Evolutionary conservation across 2,888 invertebrate species (phyloP), one percentile per base, ranked within the genome.

Genomic region (Heteromyza rotundicornis): DNA sequence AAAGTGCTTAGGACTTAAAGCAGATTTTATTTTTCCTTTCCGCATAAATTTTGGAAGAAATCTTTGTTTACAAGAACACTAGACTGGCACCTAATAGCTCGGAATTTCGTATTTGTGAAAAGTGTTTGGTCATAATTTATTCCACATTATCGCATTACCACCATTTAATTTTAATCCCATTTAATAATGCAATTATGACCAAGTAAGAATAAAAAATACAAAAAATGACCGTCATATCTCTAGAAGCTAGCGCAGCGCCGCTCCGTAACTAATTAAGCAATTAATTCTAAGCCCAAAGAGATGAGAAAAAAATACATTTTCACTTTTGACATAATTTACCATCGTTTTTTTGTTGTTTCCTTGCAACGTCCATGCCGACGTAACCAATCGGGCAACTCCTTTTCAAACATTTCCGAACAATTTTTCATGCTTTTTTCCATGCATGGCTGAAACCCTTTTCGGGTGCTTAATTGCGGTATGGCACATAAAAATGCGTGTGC

Each of bases 251-350:
- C 20, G 47, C 53, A 54, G 44, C 56, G 32, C 57, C 32, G 53
- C 2, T 71, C 72, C 75, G 75, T 77, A 75, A 74, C 78, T 72
- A 76, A 76, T 77, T 76, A 76, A 75, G 74, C 78, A 77, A 75
- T 77, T 76, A 75, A 76, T 77, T 76, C 66, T 68, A 67, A 68
- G 65, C 71, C 68, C 53, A 60, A 64, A 64, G 53, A 32, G 40
- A n/a, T 40, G 27, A 40, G 40, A 14, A 19, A 19, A 47, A 47
- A 47, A 17, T 47, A n/a, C 40, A 40, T 40, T 40, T 40, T n/a
- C 3, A 47, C 47, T 47, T 47, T 20, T 20, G 14, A 20, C 20
- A 20, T 47, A 47, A 47, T 47, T 47, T 47, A 47, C 17, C 17
- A 20, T 20, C 40, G n/a, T n/a, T 8, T 40, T 14, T 8, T n/a